Evolutionary conservation across 2,888 invertebrate species (phyloP).

Genomic region (Carabus problematicus): DNA sequence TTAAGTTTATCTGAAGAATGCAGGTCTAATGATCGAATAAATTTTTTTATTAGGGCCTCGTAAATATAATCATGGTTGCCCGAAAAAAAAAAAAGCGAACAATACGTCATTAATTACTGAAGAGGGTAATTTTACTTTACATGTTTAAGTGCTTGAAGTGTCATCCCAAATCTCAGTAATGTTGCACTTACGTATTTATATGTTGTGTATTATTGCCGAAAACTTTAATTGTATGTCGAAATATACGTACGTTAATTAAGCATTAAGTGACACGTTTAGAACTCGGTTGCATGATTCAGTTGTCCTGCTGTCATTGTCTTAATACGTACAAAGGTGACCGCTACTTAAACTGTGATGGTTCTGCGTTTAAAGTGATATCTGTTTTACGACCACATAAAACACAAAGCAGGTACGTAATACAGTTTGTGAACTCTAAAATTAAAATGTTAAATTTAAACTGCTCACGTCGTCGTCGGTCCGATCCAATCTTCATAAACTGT

Average conservation of each 20-base stretch:
- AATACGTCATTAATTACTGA: no score
- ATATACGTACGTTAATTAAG: no score
- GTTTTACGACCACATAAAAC: conserved; percentile 32
- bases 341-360: conserved; percentile 28
- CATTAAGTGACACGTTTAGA: no score
- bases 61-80: conserved; percentile 17
- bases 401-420: conserved; percentile 6
- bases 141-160: no score
- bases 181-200: no score
- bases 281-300: no score
- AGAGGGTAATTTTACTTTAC: no score
- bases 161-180: no score
- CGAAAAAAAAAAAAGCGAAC: conserved; percentile 19
- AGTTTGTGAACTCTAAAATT: conserved; percentile 24
- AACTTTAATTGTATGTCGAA: no score
- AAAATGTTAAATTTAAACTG: conserved; percentile 21
- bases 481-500: not conserved
- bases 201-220: no score
- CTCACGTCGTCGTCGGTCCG: not conserved
- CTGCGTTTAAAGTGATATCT: conserved; percentile 29
- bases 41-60: conserved; percentile 23
- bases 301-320: no score
- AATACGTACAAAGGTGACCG: not conserved
- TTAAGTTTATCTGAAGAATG: conserved; percentile 31
- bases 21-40: conserved; percentile 27